These are phyloP conservation scores for Anolis apletophallus DNA, from an alignment of 2,797 vertebrate genomes.

Conservation along the genomic window DNA sequence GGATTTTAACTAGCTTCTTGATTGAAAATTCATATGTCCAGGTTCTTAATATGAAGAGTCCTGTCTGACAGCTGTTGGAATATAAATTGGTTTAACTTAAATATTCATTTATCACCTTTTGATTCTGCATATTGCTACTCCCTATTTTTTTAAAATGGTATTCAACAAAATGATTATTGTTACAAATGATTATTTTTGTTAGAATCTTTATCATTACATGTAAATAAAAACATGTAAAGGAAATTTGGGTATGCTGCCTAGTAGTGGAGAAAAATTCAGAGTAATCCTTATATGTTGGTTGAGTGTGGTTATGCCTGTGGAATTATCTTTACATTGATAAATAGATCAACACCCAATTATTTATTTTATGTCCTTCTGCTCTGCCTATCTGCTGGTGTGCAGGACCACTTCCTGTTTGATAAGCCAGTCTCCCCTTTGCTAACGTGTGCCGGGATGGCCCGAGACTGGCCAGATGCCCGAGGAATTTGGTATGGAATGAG, in stretches of 20 bases:
- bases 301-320: not conserved
- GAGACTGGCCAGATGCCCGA: slow-evolving; percentile 93
- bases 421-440: slow-evolving; percentile 95
- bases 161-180: not conserved
- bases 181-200: not conserved
- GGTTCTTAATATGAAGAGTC: not conserved
- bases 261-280: not conserved
- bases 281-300: not conserved
- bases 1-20: not conserved
- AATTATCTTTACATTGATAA: not conserved
- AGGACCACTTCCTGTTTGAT: slow-evolving; percentile 97
- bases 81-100: not conserved
- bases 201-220: not conserved
- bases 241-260: not conserved
- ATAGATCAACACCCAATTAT: fast-evolving
- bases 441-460: slow-evolving; percentile 91
- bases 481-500: slow-evolving; percentile 89
- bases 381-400: slow-evolving; percentile 50
- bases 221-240: not conserved
- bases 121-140: not conserved
- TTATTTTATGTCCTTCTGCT: slow-evolving; percentile 30
- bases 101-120: not conserved
- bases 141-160: not conserved
- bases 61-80: fast-evolving
- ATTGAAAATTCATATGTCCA: slow-evolving; percentile 27